Percentiles rank a stretch among this genome's conserved stretches.
These are phyloP conservation scores for Hipparchia semele DNA, from an alignment of 2,888 invertebrate species.

Conservation along the genomic window DNA sequence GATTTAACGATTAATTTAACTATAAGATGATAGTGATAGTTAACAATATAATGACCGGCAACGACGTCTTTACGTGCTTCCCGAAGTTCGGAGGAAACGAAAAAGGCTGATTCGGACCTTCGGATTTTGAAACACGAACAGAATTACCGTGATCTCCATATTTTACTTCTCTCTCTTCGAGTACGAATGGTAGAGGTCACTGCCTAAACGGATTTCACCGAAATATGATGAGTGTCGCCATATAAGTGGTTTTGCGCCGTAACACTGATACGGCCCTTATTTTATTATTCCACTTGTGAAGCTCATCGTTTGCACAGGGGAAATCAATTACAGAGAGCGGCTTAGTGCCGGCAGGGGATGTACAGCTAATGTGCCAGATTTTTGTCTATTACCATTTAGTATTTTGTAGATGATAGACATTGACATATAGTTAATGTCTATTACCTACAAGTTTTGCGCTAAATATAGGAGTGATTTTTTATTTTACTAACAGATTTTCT, in stretches of 20 bases:
- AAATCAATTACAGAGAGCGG: slow-evolving; percentile 7
- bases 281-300: not conserved
- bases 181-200: not conserved
- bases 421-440: too few relatives aligned
- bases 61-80: too few relatives aligned
- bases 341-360: not conserved
- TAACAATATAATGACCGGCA: too few relatives aligned
- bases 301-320: not conserved
- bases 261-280: slow-evolving; percentile 1
- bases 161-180: not conserved
- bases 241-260: slow-evolving; percentile 6
- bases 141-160: too few relatives aligned
- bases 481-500: not conserved
- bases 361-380: not conserved
- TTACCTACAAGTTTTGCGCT: too few relatives aligned
- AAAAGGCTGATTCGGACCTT: too few relatives aligned
- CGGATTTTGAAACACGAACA: too few relatives aligned
- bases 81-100: too few relatives aligned
- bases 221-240: not conserved
- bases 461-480: not conserved
- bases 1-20: too few relatives aligned
- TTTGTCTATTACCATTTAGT: not conserved
- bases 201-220: not conserved
- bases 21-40: too few relatives aligned
- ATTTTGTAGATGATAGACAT: too few relatives aligned